These are phyloP conservation scores for Cacatua alba DNA, from an alignment of 2,113 vertebrate species.

Conservation along the genomic window DNA sequence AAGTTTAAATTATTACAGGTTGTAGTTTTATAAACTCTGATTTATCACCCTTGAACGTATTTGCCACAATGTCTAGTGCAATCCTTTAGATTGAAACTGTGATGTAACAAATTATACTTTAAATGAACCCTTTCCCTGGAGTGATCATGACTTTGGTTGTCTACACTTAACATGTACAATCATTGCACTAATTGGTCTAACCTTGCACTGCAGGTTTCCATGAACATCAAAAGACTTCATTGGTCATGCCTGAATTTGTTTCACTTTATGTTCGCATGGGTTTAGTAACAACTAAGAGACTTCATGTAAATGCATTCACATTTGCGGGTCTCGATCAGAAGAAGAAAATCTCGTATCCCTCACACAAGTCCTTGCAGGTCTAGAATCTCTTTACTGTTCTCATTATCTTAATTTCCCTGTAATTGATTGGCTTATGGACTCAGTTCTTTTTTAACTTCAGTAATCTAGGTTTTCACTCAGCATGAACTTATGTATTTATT, in stretches of 20 bases:
- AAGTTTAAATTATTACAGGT: conserved; percentile 15
- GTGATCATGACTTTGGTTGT: not conserved
- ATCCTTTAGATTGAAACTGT: not conserved
- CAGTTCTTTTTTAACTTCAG: not conserved
- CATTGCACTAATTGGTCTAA: conserved; percentile 31
- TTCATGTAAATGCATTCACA: not conserved
- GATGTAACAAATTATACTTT: conserved; percentile 10
- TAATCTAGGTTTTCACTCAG: not conserved
- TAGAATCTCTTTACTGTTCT: not conserved
- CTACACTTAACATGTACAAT: conserved; percentile 33
- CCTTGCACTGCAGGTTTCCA: conserved; percentile 14
- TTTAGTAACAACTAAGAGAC: not conserved
- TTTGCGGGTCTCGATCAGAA: not conserved
- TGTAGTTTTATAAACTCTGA: conserved; percentile 14
- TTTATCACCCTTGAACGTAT: conserved; percentile 3
- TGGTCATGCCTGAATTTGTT: conserved; percentile 25
- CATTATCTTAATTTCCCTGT: not conserved
- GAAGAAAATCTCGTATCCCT: not conserved
- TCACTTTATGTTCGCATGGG: not conserved
- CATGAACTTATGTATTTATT: not conserved
- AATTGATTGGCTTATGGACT: not conserved
- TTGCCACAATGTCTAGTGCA: not conserved
- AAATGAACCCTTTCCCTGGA: conserved; percentile 5
- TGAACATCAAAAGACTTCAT: not conserved
- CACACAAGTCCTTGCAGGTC: not conserved